Conservation (phyloP, 2,888 invertebrate species). For the Leptopilina myrica region DNA sequence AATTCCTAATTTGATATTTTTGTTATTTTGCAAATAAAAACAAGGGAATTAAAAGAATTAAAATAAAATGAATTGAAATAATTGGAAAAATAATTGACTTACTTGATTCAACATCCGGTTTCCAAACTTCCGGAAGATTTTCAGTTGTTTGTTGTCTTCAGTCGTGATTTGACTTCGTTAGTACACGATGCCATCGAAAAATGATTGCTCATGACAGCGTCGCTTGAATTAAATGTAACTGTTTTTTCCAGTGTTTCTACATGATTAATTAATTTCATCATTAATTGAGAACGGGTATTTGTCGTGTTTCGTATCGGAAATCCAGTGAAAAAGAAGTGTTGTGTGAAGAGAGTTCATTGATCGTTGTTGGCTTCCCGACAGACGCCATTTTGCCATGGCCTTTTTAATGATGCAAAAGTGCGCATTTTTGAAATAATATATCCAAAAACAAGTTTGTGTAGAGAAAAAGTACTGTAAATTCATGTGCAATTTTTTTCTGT, state of each 20-base stretch:
- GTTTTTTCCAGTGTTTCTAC: slow-evolving; percentile 33
- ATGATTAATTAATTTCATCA: slow-evolving; percentile 17
- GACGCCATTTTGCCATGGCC: slow-evolving; percentile 27
- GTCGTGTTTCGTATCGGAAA: slow-evolving; percentile 41
- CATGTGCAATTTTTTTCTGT: slow-evolving; percentile 30
- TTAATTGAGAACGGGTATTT: slow-evolving; percentile 18
- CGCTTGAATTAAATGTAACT: slow-evolving; percentile 44
- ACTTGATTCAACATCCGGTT: no score
- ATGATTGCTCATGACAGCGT: slow-evolving; percentile 52
- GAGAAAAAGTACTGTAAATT: slow-evolving; percentile 17
- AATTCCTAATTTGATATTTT: no score
- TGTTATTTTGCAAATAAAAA: no score
- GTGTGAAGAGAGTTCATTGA: slow-evolving; percentile 27
- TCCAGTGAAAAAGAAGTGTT: slow-evolving; percentile 46
- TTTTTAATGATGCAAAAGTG: slow-evolving; percentile 11
- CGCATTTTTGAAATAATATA: slow-evolving; percentile 16
- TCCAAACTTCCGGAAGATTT: no score
- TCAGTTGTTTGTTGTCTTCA: background rate
- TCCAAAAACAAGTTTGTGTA: slow-evolving; percentile 14
- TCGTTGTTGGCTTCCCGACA: background rate
- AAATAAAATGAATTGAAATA: no score
- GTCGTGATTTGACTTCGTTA: slow-evolving; percentile 48
- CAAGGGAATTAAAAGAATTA: no score
- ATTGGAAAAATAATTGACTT: no score
- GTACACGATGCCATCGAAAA: slow-evolving; percentile 53